Evolutionary conservation across 2,888 invertebrate genomes (phyloP), one percentile per base, ranked within the genome.

Genomic region (Lithophane ornitopus): DNA sequence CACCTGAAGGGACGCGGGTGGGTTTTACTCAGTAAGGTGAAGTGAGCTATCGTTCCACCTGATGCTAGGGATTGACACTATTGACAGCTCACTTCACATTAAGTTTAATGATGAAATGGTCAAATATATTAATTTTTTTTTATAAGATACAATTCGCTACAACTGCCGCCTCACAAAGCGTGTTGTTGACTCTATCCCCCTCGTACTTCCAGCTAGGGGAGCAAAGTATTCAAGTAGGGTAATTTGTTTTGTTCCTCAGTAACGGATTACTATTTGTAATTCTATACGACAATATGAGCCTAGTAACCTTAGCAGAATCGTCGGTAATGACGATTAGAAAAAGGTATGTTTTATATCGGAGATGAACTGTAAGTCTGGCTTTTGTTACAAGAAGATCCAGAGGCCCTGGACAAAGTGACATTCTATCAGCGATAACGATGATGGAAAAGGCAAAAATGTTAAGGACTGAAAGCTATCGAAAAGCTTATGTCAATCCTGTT

Each of bases 231-330:
- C 90, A 89, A 91, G 90, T 91, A 85, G 91, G 91, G 92, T 90
- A 92, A 93, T 93, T 93, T 92, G 90, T 90, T 87, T 89, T 88
- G 89, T 90, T 89, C 89, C 80, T 81, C 86, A 88, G 85, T 89
- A 87, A 89, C 90, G 87, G 90, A 90, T 89, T 90, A 90, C 87
- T 85, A 80, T 87, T 88, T 86, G 86, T 89, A 85, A 89, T 78
- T 84, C 80, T 84, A 82, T 82, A 82, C 84, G 82, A 81, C 46
- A 75, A 82, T 75, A 74, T 59, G 65, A 70, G 34, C 56, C 56
- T 65, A 16, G 68, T 71, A 65, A 69, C 44, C 49, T 68, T 82
- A 82, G 65, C 8, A 65, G 22, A 65, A 34, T 44, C 34, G n/a
- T n/a, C 16, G 14, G n/a, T 46, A 14, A 4, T 49, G 3, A n/a